Evolutionary conservation across 2,888 invertebrate species (phyloP).

Genomic region (Scaptomyza parva): DNA sequence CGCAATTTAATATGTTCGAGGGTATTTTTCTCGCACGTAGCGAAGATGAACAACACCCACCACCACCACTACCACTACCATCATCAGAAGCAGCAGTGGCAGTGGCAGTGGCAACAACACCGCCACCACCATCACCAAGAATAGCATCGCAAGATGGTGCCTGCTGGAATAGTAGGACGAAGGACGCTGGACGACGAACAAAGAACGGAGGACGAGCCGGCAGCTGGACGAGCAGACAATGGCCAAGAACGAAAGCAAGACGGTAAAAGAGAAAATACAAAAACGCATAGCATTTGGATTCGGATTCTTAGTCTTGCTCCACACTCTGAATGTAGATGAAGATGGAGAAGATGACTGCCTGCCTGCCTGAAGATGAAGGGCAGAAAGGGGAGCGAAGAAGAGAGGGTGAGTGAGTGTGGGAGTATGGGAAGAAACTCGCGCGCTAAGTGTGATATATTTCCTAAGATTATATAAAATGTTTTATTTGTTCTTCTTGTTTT

Average conservation of each 20-base stretch:
- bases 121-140: constrained; percentile 46
- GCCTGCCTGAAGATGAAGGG: constrained; percentile 7
- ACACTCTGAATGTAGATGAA: constrained; percentile 40
- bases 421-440: constrained; percentile 43
- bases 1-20: constrained; percentile 83
- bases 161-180: constrained; percentile 56
- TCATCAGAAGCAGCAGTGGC: constrained; percentile 28
- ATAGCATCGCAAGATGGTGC: constrained; percentile 72
- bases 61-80: constrained; percentile 56
- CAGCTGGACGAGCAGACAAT: constrained; percentile 65
- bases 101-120: constrained; percentile 42
- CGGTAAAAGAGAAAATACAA: constrained; percentile 17
- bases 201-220: constrained; percentile 29
- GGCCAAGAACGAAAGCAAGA: constrained; percentile 41
- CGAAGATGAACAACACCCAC: constrained; percentile 80
- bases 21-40: constrained; percentile 81
- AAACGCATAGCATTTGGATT: constrained; percentile 58
- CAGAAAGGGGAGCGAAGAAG: constrained; percentile 4
- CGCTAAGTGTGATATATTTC: constrained; percentile 85
- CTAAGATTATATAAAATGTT: constrained; percentile 85
- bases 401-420: background rate
- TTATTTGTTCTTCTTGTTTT: constrained; percentile 77
- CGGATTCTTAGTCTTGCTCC: constrained; percentile 44
- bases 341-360: constrained; percentile 44
- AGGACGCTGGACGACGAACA: constrained; percentile 29